Percentiles rank a stretch among this genome's conserved stretches.
phyloP scores from a whole-genome alignment of 2,113 vertebrate species.

The Leucosticte australis region DNA sequence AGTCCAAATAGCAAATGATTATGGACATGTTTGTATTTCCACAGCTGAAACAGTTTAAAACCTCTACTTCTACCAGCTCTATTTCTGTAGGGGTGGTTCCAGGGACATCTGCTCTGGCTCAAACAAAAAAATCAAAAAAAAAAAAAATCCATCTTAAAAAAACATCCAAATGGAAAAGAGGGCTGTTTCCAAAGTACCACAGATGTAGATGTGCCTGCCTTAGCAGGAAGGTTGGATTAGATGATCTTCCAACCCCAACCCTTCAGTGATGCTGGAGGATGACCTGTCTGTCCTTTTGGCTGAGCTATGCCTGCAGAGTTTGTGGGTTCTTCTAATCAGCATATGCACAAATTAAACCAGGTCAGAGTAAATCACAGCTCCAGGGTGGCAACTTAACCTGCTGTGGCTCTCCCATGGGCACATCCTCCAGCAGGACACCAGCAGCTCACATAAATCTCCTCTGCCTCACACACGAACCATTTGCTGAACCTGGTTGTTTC shows the following conservation, averaged over 20 bases:
- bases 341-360: not conserved
- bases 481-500: not conserved
- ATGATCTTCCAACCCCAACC: not conserved
- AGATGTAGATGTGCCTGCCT: not conserved
- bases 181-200: not conserved
- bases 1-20: not conserved
- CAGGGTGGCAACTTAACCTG: not conserved
- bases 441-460: not conserved
- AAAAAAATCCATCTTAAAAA: not conserved
- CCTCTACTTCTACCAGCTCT: not conserved
- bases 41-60: not conserved
- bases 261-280: not conserved
- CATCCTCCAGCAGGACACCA: not conserved
- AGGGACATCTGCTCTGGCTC: not conserved
- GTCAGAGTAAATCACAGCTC: not conserved
- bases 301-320: not conserved
- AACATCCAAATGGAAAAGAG: not conserved
- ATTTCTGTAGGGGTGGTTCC: not conserved
- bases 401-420: not conserved
- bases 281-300: not conserved
- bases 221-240: not conserved
- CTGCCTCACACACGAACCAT: fast-evolving
- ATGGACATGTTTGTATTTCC: not conserved
- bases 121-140: not conserved
- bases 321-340: not conserved